Evolutionary conservation across 1,140 invertebrate genomes (phyloP).

Genomic region (Hycleus phaleratus): DNA sequence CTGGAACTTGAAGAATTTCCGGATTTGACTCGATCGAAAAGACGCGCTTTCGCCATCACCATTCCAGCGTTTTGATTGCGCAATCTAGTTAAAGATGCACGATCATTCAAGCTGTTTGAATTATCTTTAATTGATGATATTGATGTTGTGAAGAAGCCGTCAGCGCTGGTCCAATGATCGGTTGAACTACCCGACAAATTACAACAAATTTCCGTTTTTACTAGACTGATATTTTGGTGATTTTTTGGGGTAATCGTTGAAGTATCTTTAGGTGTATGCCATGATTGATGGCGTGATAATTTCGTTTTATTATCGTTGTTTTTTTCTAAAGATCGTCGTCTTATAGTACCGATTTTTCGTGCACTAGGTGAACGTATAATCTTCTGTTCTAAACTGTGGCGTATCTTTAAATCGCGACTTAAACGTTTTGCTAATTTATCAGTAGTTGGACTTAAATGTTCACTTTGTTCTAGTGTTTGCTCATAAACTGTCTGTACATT

Average conservation of each 20-base stretch:
- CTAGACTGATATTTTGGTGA: background rate
- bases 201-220: background rate
- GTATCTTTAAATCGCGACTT: slow-evolving; percentile 64
- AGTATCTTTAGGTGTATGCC: slow-evolving; percentile 21
- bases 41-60: slow-evolving; percentile 57
- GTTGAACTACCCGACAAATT: slow-evolving; percentile 13
- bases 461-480: slow-evolving; percentile 60
- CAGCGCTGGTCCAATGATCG: slow-evolving; percentile 30
- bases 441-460: slow-evolving; percentile 49
- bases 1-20: slow-evolving; percentile 17
- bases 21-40: slow-evolving; percentile 50
- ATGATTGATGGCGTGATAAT: slow-evolving; percentile 35
- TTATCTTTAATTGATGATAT: slow-evolving; percentile 2
- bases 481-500: slow-evolving; percentile 62
- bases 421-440: slow-evolving; percentile 62
- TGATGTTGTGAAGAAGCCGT: slow-evolving; percentile 24
- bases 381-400: slow-evolving; percentile 56
- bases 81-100: slow-evolving; percentile 54
- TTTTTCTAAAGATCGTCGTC: slow-evolving; percentile 51
- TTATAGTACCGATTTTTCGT: slow-evolving; percentile 65
- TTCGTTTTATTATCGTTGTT: slow-evolving; percentile 15
- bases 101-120: slow-evolving; percentile 15
- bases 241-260: slow-evolving; percentile 9
- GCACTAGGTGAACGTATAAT: slow-evolving; percentile 72
- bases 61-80: slow-evolving; percentile 58